Base-by-base conservation (phyloP, 2,113 vertebrate genomes). In the Tapirus terrestris region DNA sequence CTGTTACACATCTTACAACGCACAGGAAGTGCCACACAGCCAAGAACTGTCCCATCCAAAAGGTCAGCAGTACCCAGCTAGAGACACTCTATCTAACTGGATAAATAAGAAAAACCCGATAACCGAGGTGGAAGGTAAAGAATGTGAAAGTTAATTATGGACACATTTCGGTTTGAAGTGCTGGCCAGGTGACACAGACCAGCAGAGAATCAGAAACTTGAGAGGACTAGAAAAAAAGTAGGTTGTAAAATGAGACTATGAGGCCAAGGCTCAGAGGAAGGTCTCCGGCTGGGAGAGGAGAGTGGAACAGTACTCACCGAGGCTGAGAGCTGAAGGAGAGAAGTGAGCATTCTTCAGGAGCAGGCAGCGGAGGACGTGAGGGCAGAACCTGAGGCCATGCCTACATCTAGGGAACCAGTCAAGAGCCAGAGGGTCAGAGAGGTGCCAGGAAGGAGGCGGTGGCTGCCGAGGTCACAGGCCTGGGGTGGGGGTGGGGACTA, bases 261-360 rank as follows among this genome's bases (percentile, higher is more conserved):
- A 92, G 82, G 77, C 25, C 60, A 25, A 23, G 18, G 51, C 27
- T 53, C 25, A 27, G 73, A 33, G n/a, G 16, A 21, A 4, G 29
- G 17, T n/a, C 23, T 4, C 0, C 6, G 75, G 94, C 75, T 36
- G 65, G 88, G 45, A 33, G 61, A 9, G 9, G 12, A 5, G 80
- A 1, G 56, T 5, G 58, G 68, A 39, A 23, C 12, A 45, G 87
- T 39, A 98, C 96, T 97, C 93, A 97, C 96, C 68, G n/a, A 10
- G 83, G 80, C 93, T 10, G 56, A n/a, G 63, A 4, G 81, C 16
- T 1, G 23, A 8, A 67, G 75, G 43, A 20, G 45, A 88, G 58
- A 4, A 33, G 77, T 2, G 31, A 63, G 95, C 23, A 14, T 27
- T 60, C 84, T 89, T 13, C 3, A 7, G 89, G 63, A 73, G 33